Conservation (phyloP, 2,888 invertebrate species). For the Diarsia mendica region DNA sequence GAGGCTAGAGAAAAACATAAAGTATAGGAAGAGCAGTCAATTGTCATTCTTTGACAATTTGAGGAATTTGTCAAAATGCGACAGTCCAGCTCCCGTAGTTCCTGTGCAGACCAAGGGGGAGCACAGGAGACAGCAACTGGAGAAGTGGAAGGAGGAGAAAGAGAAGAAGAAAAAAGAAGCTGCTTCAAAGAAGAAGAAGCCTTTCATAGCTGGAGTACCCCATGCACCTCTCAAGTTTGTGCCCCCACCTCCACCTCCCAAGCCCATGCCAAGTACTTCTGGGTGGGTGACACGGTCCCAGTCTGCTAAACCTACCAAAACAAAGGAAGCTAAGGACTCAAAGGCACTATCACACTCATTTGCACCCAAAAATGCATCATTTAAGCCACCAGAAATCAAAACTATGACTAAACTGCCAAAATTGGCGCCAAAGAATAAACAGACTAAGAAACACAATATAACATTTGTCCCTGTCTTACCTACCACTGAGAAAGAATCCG, state of each 20-base stretch:
- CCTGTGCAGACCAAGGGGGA: slow-evolving; percentile 71
- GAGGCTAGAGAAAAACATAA: slow-evolving; percentile 76
- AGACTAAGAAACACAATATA: slow-evolving; percentile 62
- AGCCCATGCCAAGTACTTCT: slow-evolving; percentile 76
- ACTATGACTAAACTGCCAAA: slow-evolving; percentile 71
- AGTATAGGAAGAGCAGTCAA: slow-evolving; percentile 77
- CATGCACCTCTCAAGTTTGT: slow-evolving; percentile 76
- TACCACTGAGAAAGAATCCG: slow-evolving; percentile 48
- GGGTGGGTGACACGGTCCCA: slow-evolving; percentile 84
- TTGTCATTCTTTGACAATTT: slow-evolving; percentile 78
- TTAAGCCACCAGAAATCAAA: slow-evolving; percentile 84
- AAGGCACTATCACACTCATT: slow-evolving; percentile 77
- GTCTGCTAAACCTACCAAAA: slow-evolving; percentile 63
- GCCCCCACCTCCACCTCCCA: slow-evolving; percentile 81
- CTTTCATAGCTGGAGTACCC: slow-evolving; percentile 80
- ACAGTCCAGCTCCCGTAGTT: slow-evolving; percentile 70
- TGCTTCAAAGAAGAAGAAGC: slow-evolving; percentile 80
- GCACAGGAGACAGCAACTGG: slow-evolving; percentile 79
- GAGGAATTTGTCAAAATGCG: slow-evolving; percentile 74
- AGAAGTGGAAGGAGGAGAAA: slow-evolving; percentile 86
- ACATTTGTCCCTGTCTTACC: slow-evolving; percentile 73
- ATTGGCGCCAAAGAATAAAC: slow-evolving; percentile 66
- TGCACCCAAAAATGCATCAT: slow-evolving; percentile 89
- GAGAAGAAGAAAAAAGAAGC: slow-evolving; percentile 80
- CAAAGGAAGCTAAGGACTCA: slow-evolving; percentile 47